Base-by-base conservation (phyloP, 1,140 invertebrate species). In the Formica exsecta region DNA sequence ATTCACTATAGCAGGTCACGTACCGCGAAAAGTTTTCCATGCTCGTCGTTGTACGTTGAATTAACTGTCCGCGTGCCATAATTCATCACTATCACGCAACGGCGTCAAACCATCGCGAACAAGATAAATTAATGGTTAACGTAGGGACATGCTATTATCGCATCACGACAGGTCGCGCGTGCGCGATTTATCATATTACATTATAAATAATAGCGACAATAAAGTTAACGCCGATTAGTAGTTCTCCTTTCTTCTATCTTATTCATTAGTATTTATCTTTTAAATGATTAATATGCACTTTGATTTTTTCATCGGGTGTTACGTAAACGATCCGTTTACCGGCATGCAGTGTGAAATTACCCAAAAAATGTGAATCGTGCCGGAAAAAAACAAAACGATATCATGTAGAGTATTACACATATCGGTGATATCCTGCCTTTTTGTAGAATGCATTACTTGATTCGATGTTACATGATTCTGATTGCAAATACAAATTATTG, bases 1-100 rank as follows among this genome's bases (percentile, higher is more conserved):
- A 68, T 66, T 90, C 79, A 51, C 70, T 86, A 79, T 86, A 83
- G 79, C 66, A 44, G 73, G 71, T 90, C 89, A 90, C 86, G 89
- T 90, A 88, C 77, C 54, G 77, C 71, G 87, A 90, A 90, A 90
- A 88, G 89, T 90, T 90, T 86, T 57, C 66, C 44, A 61, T 41
- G 36, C 59, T 29, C 25, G 41, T 32, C 75, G 74, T 38, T 71
- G 73, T 79, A 90, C 77, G 77, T 90, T 70, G 77, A 86, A 90
- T 90, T 90, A 90, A 90, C 89, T 59, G 76, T 77, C 77, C 75
- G 65, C 51, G 59, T 64, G 3, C 62, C 25, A 65, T 75, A 79
- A 90, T 90, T 70, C 48, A 29, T 66, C 51, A 74, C 48, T 41
- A 70, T 54, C 64, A 57, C 62, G 29, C 84, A 66, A 13, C n/a